A percentile compares a stretch with the other conserved stretches of the same genome.
These are phyloP conservation scores for Catharus minimus DNA, from an alignment of 2,113 vertebrate genomes.

Conservation along the genomic window DNA sequence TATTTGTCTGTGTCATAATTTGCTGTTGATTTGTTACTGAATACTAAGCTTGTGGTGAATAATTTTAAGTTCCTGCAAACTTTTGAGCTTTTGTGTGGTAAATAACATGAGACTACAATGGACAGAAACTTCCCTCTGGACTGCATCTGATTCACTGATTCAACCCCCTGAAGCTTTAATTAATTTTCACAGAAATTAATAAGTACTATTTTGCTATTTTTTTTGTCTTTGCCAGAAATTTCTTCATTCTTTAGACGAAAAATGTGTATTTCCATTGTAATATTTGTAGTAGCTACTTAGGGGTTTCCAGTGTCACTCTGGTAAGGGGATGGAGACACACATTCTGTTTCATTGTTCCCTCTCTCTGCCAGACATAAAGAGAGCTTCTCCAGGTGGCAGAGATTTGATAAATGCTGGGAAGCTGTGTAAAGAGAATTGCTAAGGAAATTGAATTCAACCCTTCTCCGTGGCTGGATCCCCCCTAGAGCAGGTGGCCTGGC, in stretches of 20 bases:
- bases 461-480: background rate
- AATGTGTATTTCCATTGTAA: background rate
- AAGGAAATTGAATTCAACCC: slow-evolving; percentile 7
- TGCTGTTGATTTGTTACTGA: background rate
- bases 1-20: background rate
- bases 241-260: background rate
- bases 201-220: no score
- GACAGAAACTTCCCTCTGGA: background rate
- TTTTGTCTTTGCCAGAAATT: background rate
- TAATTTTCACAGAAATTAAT: background rate
- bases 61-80: background rate
- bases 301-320: background rate
- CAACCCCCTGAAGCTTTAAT: background rate
- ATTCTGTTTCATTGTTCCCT: background rate
- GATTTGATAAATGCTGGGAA: slow-evolving; percentile 15
- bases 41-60: background rate
- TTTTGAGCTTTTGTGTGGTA: background rate
- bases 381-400: slow-evolving; percentile 13
- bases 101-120: background rate
- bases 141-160: background rate
- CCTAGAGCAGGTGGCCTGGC: slow-evolving; percentile 50
- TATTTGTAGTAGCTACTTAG: background rate
- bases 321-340: background rate
- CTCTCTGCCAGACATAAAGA: background rate
- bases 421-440: background rate